Percentiles rank a stretch among this genome's conserved stretches.
Conservation (phyloP, 2,888 invertebrate genomes). For the Endomychus coccineus region DNA sequence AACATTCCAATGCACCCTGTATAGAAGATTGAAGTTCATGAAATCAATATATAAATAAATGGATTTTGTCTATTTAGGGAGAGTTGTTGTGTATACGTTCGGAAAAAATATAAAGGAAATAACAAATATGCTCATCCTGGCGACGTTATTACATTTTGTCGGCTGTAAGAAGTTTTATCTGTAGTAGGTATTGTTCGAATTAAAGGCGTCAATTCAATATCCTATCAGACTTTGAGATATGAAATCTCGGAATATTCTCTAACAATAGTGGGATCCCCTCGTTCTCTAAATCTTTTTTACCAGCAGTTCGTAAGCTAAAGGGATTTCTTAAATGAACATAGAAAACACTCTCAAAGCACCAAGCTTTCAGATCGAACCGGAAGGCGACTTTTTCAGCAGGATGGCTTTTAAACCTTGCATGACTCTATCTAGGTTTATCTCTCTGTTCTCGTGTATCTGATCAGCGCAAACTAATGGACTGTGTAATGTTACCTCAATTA, state of each 20-base stretch:
- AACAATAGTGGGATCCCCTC: slow-evolving; percentile 5
- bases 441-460: slow-evolving; percentile 23
- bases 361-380: slow-evolving; percentile 19
- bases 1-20: no score
- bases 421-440: slow-evolving; percentile 6
- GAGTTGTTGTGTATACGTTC: no score
- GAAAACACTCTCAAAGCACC: slow-evolving; percentile 17
- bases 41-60: no score
- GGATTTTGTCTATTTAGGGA: no score
- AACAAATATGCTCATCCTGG: no score
- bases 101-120: no score
- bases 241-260: slow-evolving; percentile 5
- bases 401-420: slow-evolving; percentile 18
- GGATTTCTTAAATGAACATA: slow-evolving; percentile 21
- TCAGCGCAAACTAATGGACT: slow-evolving; percentile 27
- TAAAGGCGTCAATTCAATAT: slow-evolving; percentile 6
- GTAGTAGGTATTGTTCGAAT: no score
- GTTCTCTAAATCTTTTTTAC: slow-evolving; percentile 4
- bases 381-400: slow-evolving; percentile 21
- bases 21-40: no score
- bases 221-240: background rate
- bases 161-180: no score
- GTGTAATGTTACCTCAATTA: slow-evolving; percentile 29
- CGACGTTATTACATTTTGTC: no score
- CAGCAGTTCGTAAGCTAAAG: slow-evolving; percentile 10